phyloP scores from a whole-genome alignment of 2,113 vertebrate species.

The Phalacrocorax brasilianus region DNA sequence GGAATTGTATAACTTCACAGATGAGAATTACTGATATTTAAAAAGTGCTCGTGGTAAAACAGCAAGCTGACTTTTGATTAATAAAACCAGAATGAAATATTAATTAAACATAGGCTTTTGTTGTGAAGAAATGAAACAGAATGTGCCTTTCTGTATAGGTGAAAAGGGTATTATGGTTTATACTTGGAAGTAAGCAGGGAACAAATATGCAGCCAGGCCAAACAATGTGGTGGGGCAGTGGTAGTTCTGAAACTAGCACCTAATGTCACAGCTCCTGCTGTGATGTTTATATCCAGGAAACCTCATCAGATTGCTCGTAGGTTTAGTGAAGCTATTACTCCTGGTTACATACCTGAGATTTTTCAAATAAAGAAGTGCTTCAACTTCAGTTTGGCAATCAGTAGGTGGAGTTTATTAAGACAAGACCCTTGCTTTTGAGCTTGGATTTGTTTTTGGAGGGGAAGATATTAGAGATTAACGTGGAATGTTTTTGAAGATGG shows the following conservation, averaged over 20 bases:
- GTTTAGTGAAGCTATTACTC: neutral
- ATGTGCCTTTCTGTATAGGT: fast-evolving
- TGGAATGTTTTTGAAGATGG: neutral
- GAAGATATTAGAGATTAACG: neutral
- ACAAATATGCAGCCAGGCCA: neutral
- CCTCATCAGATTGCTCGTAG: neutral
- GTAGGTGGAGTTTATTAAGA: neutral
- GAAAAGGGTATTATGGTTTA: neutral
- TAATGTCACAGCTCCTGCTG: neutral
- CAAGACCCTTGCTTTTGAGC: neutral
- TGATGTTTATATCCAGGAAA: neutral
- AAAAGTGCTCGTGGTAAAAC: neutral
- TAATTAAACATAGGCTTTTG: neutral
- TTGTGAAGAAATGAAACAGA: neutral
- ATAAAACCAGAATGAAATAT: neutral
- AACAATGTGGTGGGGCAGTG: no score
- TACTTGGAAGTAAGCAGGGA: neutral
- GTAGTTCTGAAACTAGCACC: neutral
- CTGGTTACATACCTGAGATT: fast-evolving
- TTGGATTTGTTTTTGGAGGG: neutral
- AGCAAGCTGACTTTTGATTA: neutral
- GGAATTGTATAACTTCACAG: neutral
- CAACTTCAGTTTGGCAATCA: neutral
- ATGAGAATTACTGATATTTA: neutral
- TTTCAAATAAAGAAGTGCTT: neutral